These are phyloP conservation scores for Drosophila kanekoi DNA, from an alignment of 2,888 invertebrate species.

Conservation along the genomic window DNA sequence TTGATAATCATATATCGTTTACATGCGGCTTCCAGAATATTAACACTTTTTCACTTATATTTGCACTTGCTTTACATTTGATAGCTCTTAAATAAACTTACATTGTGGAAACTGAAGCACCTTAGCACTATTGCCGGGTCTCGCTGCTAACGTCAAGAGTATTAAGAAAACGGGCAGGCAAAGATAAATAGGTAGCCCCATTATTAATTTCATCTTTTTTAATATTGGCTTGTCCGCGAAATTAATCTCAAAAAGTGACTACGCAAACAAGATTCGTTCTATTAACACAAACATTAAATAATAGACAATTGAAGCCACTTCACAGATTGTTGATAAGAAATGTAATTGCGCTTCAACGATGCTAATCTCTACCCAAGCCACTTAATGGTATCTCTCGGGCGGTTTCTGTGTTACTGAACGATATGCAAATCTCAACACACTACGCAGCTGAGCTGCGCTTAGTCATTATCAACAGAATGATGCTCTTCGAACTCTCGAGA, in stretches of 20 bases:
- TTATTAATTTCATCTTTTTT: conserved; percentile 37
- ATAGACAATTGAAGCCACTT: conserved; percentile 50
- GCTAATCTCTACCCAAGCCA: conserved; percentile 10
- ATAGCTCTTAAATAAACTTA: conserved; percentile 43
- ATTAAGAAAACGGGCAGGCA: conserved; percentile 40
- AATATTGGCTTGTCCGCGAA: conserved; percentile 16
- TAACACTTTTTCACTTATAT: background rate
- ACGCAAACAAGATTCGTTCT: conserved; percentile 28
- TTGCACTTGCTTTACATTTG: background rate
- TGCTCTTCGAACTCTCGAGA: conserved; percentile 13
- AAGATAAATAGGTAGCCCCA: conserved; percentile 41
- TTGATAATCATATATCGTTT: no score
- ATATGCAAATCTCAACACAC: conserved; percentile 28
- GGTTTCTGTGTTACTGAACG: conserved; percentile 52
- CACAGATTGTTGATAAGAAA: conserved; percentile 55
- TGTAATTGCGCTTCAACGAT: conserved; percentile 26
- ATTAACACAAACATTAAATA: conserved; percentile 9
- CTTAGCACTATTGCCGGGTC: conserved; percentile 11
- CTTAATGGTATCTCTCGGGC: conserved; percentile 30
- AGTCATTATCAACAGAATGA: conserved; percentile 54
- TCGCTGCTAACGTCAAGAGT: conserved; percentile 14
- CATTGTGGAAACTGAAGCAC: conserved; percentile 38
- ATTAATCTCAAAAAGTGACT: conserved; percentile 33
- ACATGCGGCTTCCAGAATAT: no score
- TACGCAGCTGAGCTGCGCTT: conserved; percentile 37